phyloP scores from a whole-genome alignment of 1,140 invertebrate species.

The Listronotus bonariensis region DNA sequence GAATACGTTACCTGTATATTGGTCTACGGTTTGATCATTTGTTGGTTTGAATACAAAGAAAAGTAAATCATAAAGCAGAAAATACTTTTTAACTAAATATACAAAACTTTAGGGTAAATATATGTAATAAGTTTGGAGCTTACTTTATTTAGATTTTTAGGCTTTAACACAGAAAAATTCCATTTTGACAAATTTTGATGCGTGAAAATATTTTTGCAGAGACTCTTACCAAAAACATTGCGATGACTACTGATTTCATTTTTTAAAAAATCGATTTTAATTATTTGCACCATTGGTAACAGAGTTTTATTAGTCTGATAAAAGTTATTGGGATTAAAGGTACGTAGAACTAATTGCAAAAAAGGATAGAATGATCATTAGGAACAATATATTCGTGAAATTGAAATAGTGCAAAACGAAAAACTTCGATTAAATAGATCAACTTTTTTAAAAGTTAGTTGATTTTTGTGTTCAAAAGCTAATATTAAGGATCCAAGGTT shows the following conservation, averaged over 20 bases:
- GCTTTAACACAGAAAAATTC: constrained; percentile 14
- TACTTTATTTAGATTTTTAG: constrained; percentile 16
- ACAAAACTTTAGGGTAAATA: too few species aligned
- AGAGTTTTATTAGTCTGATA: constrained; percentile 29
- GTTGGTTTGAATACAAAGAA: too few species aligned
- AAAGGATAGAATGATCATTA: background rate
- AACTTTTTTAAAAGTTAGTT: too few species aligned
- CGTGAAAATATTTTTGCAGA: background rate
- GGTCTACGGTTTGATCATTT: too few species aligned
- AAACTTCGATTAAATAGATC: too few species aligned
- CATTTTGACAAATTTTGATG: constrained; percentile 26
- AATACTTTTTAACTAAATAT: background rate
- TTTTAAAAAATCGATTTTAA: constrained; percentile 28
- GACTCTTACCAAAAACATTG: constrained; percentile 20
- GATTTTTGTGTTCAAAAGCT: too few species aligned
- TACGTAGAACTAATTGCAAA: constrained; percentile 30
- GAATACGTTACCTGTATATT: too few species aligned
- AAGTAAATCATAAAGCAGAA: too few species aligned
- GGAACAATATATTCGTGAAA: too few species aligned
- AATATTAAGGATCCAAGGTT: too few species aligned
- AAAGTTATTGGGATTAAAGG: constrained; percentile 11
- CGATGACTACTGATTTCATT: constrained; percentile 33
- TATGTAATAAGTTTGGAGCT: constrained; percentile 27
- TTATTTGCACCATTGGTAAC: constrained; percentile 30
- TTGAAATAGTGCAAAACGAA: too few species aligned